phyloP scores from a whole-genome alignment of 2,888 invertebrate genomes.

The Polyommatus icarus region DNA sequence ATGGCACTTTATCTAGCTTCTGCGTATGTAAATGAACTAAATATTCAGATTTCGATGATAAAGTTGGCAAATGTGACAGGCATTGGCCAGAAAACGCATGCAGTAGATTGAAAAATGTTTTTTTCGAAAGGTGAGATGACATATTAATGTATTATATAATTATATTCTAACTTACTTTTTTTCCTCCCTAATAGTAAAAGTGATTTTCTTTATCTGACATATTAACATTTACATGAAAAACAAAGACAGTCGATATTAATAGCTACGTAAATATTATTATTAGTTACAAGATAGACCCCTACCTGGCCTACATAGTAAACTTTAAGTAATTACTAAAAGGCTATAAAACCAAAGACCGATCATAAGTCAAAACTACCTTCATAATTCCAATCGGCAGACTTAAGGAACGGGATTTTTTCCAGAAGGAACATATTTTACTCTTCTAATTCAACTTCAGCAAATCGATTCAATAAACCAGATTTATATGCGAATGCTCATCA shows the following conservation, averaged over 20 bases:
- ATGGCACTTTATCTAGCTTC: conserved; percentile 26
- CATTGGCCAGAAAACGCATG: not conserved
- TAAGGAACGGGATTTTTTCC: conserved; percentile 12
- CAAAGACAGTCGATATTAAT: too few relatives aligned
- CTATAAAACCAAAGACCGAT: not conserved
- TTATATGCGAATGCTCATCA: conserved; percentile 39
- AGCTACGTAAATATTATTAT: too few relatives aligned
- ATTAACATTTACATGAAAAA: too few relatives aligned
- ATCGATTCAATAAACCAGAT: conserved; percentile 42
- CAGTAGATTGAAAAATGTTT: not conserved
- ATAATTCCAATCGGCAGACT: conserved; percentile 10
- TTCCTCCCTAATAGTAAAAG: too few relatives aligned
- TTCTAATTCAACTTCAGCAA: conserved; percentile 38
- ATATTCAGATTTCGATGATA: conserved; percentile 19
- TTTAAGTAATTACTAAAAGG: conserved; percentile 1
- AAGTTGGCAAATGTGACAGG: conserved; percentile 8
- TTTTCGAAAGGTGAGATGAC: not conserved
- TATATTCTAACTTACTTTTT: too few relatives aligned
- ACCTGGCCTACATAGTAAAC: not conserved
- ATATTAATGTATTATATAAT: too few relatives aligned
- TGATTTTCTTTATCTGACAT: too few relatives aligned
- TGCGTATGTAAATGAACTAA: conserved; percentile 21
- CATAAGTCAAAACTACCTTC: not conserved
- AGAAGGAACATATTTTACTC: conserved; percentile 25
- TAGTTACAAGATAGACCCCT: not conserved